phyloP scores from a whole-genome alignment of 2,888 invertebrate species.

The Aproaerema taeniolella region DNA sequence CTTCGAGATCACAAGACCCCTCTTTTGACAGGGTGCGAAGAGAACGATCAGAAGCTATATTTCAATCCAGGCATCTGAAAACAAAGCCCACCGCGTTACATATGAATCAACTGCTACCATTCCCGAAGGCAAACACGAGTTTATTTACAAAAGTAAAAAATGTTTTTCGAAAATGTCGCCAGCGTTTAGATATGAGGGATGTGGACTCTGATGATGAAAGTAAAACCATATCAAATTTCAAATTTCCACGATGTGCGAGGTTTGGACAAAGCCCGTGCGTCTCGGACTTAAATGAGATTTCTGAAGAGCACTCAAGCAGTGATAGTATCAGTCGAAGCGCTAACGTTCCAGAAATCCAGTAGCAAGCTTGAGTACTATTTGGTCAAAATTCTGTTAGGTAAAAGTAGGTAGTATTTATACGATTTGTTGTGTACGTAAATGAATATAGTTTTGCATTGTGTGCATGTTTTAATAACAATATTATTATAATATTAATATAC shows the following conservation, averaged over 20 bases:
- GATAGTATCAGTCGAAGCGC: constrained; percentile 24
- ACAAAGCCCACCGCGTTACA: no score
- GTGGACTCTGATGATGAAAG: constrained; percentile 27
- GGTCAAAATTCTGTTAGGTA: no score
- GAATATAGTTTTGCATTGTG: no score
- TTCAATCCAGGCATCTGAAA: constrained; percentile 2
- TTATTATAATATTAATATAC: no score
- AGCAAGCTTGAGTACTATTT: constrained; percentile 23
- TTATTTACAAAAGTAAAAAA: constrained; percentile 45
- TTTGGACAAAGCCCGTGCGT: constrained; percentile 25
- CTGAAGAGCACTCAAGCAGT: constrained; percentile 36
- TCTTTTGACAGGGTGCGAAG: background rate
- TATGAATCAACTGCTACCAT: constrained; percentile 60
- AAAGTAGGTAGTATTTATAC: no score
- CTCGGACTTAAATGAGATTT: constrained; percentile 39
- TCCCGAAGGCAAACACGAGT: constrained; percentile 49
- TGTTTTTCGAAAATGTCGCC: constrained; percentile 40
- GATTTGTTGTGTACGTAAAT: no score
- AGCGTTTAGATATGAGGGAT: constrained; percentile 24
- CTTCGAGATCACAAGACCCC: constrained; percentile 8
- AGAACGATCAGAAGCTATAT: background rate
- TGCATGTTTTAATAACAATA: no score
- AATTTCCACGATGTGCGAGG: constrained; percentile 47
- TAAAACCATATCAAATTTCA: constrained; percentile 44
- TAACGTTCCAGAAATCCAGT: constrained; percentile 5